These are phyloP conservation scores for Solenodon paradoxus DNA, from an alignment of 2,113 vertebrate genomes.

Conservation along the genomic window DNA sequence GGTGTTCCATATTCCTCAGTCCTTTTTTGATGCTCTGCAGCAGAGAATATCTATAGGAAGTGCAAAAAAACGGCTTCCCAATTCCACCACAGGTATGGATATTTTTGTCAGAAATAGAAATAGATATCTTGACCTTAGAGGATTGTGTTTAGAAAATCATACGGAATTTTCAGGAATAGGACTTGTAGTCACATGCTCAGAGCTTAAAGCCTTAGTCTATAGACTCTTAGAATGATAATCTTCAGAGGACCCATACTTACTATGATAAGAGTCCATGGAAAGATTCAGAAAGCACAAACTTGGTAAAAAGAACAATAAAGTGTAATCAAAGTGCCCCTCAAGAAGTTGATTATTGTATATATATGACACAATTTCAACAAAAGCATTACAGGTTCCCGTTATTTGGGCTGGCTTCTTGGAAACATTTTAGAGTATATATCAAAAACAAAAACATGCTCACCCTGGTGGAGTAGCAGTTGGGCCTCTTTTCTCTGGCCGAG, in stretches of 20 bases:
- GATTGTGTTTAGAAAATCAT: neutral
- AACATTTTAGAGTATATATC: neutral
- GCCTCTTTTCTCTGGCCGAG: no score
- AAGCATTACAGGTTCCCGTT: neutral
- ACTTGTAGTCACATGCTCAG: neutral
- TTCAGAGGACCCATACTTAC: neutral
- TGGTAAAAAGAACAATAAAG: neutral
- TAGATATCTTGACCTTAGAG: neutral
- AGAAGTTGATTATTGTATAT: constrained; percentile 7
- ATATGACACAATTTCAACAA: neutral
- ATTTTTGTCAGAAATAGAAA: neutral
- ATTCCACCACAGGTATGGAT: constrained; percentile 89
- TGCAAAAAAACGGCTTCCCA: constrained; percentile 93
- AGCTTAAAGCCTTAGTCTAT: neutral
- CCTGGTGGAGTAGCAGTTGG: no score
- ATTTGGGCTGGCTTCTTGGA: neutral
- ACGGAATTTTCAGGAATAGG: neutral
- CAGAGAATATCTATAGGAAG: constrained; percentile 92
- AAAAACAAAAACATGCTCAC: neutral
- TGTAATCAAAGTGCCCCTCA: neutral
- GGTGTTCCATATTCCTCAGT: constrained; percentile 93
- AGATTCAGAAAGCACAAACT: neutral
- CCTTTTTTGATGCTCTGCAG: constrained; percentile 93
- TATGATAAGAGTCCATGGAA: neutral
- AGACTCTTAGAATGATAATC: neutral